phyloP scores from a whole-genome alignment of 2,888 invertebrate genomes.

The Seira musarum region DNA sequence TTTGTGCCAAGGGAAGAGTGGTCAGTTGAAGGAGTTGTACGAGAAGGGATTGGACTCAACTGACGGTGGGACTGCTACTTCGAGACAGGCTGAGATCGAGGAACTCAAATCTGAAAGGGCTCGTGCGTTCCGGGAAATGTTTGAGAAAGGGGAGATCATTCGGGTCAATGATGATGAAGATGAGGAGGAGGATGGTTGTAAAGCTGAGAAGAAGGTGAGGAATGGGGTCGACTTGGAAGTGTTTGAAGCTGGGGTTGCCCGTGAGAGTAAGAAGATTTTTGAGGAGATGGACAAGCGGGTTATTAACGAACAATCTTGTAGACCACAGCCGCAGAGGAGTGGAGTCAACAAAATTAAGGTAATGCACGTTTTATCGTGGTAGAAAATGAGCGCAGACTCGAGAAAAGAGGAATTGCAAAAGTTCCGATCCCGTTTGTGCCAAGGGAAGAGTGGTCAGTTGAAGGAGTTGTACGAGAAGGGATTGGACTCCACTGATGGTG shows the following conservation, averaged over 20 bases:
- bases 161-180: conserved; percentile 78
- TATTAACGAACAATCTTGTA: conserved; percentile 19
- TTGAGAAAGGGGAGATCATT: conserved; percentile 83
- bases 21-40: conserved; percentile 92
- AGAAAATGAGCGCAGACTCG: conserved; percentile 77
- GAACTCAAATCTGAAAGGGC: conserved; percentile 30
- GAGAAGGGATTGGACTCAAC: conserved; percentile 81
- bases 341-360: conserved; percentile 11
- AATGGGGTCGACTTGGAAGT: conserved; percentile 75
- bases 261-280: conserved; percentile 59
- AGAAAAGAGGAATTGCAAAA: conserved; percentile 91
- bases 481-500: conserved; percentile 78
- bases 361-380: not conserved
- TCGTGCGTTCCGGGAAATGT: conserved; percentile 75
- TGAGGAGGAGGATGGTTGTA: conserved; percentile 78
- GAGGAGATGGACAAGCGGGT: conserved; percentile 62
- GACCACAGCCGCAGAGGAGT: not conserved
- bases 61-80: conserved; percentile 77
- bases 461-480: conserved; percentile 93
- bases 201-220: conserved; percentile 30
- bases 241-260: conserved; percentile 82
- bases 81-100: conserved; percentile 71
- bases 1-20: conserved; percentile 84
- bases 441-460: conserved; percentile 92
- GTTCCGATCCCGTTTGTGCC: conserved; percentile 74